phyloP scores from a whole-genome alignment of 1,140 invertebrate species.

The Ganaspis sp. region DNA sequence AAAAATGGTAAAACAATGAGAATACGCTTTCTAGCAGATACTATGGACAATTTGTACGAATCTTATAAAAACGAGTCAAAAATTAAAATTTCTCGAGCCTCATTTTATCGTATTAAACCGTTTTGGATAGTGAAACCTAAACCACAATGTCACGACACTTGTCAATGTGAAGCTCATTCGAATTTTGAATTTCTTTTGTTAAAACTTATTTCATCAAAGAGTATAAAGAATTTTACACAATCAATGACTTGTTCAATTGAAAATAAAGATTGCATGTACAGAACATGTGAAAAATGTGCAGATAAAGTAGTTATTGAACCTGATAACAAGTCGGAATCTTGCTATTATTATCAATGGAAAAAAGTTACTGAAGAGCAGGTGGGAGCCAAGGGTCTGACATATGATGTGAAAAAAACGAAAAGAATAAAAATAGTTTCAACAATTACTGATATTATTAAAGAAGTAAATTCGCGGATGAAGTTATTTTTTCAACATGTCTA shows the following conservation, averaged over 20 bases:
- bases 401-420: conserved; percentile 33
- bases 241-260: conserved; percentile 34
- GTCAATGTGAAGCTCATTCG: neutral
- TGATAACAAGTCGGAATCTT: conserved; percentile 10
- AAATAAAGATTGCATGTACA: conserved; percentile 42
- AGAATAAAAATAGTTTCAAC: conserved; percentile 7
- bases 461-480: conserved; percentile 32
- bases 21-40: neutral
- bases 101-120: neutral
- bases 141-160: neutral
- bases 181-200: conserved; percentile 9
- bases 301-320: neutral
- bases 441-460: conserved; percentile 22
- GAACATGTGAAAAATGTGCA: conserved; percentile 37
- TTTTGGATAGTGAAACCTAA: neutral
- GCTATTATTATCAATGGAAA: conserved; percentile 31
- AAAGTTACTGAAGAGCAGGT: conserved; percentile 16
- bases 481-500: conserved; percentile 54
- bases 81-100: neutral
- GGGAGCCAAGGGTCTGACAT: conserved; percentile 30
- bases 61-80: neutral
- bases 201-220: conserved; percentile 34
- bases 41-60: neutral
- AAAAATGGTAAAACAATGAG: conserved; percentile 1
- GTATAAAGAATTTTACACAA: conserved; percentile 40